These are phyloP conservation scores for Crocodylus rhombifer DNA, from an alignment of 2,797 vertebrate genomes.

Conservation along the genomic window DNA sequence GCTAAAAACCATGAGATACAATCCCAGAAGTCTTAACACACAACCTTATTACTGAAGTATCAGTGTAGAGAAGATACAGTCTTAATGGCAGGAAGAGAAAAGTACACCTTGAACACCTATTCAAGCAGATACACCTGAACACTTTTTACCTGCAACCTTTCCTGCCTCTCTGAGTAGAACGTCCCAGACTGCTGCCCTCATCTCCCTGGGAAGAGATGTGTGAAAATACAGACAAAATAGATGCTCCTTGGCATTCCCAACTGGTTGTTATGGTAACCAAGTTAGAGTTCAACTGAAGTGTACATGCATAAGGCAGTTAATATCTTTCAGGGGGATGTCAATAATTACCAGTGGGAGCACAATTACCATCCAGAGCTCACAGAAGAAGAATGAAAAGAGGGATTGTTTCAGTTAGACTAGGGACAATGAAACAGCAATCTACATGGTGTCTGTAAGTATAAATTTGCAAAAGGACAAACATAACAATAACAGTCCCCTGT, in stretches of 20 bases:
- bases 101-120: fast-evolving
- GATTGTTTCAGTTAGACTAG: not conserved
- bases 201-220: not conserved
- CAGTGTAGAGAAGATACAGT: not conserved
- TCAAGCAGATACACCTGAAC: not conserved
- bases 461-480: fast-evolving
- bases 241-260: not conserved
- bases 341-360: not conserved
- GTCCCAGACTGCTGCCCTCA: not conserved
- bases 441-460: not conserved
- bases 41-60: fast-evolving
- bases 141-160: not conserved
- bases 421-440: not conserved
- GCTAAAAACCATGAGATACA: not conserved
- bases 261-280: conserved; percentile 14
- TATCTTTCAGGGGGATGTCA: not conserved
- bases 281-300: conserved; percentile 2
- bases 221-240: not conserved
- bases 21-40: not conserved
- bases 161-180: not conserved
- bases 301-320: not conserved
- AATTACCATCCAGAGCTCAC: not conserved
- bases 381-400: not conserved
- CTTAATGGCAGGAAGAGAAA: not conserved
- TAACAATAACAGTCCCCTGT: not conserved